Base-by-base conservation (phyloP, 2,113 vertebrate genomes). In the Pavo muticus region DNA sequence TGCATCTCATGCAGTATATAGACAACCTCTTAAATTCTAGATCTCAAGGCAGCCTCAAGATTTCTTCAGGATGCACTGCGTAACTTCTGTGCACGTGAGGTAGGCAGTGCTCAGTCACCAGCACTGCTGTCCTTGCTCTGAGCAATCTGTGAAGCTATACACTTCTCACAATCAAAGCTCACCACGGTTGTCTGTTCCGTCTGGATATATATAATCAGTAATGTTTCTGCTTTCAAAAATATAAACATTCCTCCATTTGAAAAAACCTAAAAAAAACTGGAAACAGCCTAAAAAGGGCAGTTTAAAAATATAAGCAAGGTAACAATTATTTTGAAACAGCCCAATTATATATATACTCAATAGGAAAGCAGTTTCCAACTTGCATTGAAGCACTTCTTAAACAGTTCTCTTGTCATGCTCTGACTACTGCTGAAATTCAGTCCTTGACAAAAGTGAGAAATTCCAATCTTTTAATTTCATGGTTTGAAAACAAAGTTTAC, bases 401-500 rank as follows among this genome's bases (percentile, higher is more conserved):
- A 90, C 14, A 95, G 52, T 27, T 91, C 64, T 91, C 64, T 64
- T 15, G 37, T 70, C 54, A 95, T 82, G 54, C 52, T 91, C 29
- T 84, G 42, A 76, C 84, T 88, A 35, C 76, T 63, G 24, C 54
- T 88, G 42, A 95, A 96, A 95, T 74, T 71, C 40, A 52, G 5
- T 37, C 12, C 47, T 54, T 94, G 94, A 76, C 96, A 92, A 95
- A 88, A 89, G 9, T 30, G 82, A 92, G 63, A 93, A 95, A 93
- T 21, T 79, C 60, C 94, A 75, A 70, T 67, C 52, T 92, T 61
- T 95, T 71, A 27, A 81, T 91, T 95, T 94, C 45, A 88, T 75
- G 68, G 63, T 60, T 91, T 87, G 84, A 94, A 95, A 97, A 59
- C 37, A 45, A 91, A 94, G 63, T 94, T 87, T 83, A 69, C 94